Base-by-base conservation (phyloP, 2,888 invertebrate genomes). In the Timandra comae region DNA sequence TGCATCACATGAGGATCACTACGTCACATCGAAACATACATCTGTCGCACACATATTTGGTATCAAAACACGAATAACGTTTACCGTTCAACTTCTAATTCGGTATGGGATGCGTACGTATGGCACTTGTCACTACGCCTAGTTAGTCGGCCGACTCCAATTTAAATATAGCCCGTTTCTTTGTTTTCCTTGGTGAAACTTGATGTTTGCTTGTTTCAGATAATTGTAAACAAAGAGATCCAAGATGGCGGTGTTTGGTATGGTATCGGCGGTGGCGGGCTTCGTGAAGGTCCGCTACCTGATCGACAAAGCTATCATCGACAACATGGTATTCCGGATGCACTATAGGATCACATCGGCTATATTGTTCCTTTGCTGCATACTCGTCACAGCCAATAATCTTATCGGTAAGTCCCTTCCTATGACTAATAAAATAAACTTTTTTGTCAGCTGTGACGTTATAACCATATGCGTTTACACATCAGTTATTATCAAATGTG, bases 281-380 rank as follows among this genome's bases (percentile, higher is more conserved):
- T 94, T 95, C 75, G 90, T 96, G 58, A 95, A 95, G 88, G 93
- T 95, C 72, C 92, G 95, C 74, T 93, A 92, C 88, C 88, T 95
- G 53, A 89, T 94, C 69, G 95, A 95, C 88, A 95, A 92, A 77
- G 95, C 95, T 41, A 88, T 94, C 55, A 95, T 95, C 62, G 95
- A 96, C 86, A 96, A 95, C 77, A 92, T 94, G 91, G 91, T 94
- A 41, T 96, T 96, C 82, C 88, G 95, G 58, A 93, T 93, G 70
- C 95, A 96, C 78, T 96, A 96, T 78, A 89, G 95, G 73, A 91
- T 94, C 72, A 95, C 95, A 23, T 91, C 94, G 29, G 95, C 95
- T 35, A 91, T 95, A 55, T 85, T 96, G 46, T 95, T 96, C 78
- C 88, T 93, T 33, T 92, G 91, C 74, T 95, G 95, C 74, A 93